Evolutionary conservation across 2,888 invertebrate genomes (phyloP).

Genomic region (Lasioglossum zephyrum): DNA sequence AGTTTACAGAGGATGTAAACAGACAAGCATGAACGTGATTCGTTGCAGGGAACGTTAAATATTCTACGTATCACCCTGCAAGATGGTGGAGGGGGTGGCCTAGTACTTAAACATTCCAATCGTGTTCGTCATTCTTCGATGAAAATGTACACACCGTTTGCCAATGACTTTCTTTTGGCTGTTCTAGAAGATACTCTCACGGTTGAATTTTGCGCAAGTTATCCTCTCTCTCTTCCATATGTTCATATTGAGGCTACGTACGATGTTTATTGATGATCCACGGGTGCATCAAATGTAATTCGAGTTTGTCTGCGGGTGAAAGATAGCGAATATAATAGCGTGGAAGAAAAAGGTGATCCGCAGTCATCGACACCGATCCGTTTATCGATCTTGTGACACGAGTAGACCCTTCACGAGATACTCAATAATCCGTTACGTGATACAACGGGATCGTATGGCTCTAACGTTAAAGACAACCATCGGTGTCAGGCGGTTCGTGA

Average conservation of each 20-base stretch:
- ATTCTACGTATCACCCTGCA: conserved; percentile 22
- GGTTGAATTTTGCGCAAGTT: background rate
- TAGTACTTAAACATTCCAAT: conserved; percentile 34
- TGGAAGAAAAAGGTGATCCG: background rate
- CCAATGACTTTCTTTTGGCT: conserved; percentile 16
- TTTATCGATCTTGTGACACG: conserved; percentile 44
- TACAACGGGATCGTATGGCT: conserved; percentile 54
- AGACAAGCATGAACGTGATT: conserved; percentile 37
- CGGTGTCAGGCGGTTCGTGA: background rate
- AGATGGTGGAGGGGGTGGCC: background rate
- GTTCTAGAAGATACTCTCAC: background rate
- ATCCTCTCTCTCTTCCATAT: background rate
- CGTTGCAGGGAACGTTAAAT: conserved; percentile 50
- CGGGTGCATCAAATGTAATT: background rate
- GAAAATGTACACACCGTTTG: conserved; percentile 4
- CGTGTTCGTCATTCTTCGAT: conserved; percentile 24
- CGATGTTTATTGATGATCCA: background rate
- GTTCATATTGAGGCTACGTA: background rate
- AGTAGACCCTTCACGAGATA: conserved; percentile 56
- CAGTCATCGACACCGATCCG: conserved; percentile 57
- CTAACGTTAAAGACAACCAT: conserved; percentile 7
- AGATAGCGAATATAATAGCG: conserved; percentile 7
- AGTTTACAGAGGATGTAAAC: background rate
- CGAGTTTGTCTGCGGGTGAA: background rate
- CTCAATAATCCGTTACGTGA: conserved; percentile 59